Evolutionary conservation across 2,113 vertebrate species (phyloP).

Genomic region (Crotalus helleri): DNA sequence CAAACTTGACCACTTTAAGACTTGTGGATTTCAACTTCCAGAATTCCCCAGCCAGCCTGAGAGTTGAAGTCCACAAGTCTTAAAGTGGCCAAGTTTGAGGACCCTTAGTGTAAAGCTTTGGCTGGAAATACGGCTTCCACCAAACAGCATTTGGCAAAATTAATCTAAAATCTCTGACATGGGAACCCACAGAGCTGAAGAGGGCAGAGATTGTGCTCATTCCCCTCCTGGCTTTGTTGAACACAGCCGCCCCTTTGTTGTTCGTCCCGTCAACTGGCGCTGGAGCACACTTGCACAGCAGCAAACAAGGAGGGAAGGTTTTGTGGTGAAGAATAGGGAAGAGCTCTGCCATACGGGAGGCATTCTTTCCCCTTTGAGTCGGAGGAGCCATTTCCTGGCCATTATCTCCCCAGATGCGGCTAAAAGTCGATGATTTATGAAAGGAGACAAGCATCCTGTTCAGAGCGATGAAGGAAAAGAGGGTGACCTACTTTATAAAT

Average conservation of each 20-base stretch:
- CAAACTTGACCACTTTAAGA: too few species aligned
- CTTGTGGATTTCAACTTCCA: too few species aligned
- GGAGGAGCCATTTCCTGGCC: conserved; percentile 61
- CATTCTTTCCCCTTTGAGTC: conserved; percentile 52
- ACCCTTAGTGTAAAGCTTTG: background rate
- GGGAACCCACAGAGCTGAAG: conserved; percentile 49
- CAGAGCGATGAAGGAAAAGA: conserved; percentile 65
- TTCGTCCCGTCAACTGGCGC: conserved; percentile 13
- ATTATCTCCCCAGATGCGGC: conserved; percentile 60
- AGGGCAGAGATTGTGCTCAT: conserved; percentile 43
- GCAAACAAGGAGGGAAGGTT: conserved; percentile 18
- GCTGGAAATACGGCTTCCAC: background rate
- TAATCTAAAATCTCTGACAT: conserved; percentile 50
- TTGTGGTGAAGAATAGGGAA: background rate
- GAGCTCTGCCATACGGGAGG: conserved; percentile 47
- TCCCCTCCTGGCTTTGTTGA: conserved; percentile 56
- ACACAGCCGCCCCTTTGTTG: conserved; percentile 41
- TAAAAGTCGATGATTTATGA: conserved; percentile 68
- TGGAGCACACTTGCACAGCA: conserved; percentile 32
- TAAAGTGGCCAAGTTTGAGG: too few species aligned
- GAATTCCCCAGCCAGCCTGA: too few species aligned
- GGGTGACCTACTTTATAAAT: conserved; percentile 53
- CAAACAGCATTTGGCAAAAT: background rate
- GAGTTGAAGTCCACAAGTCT: too few species aligned
- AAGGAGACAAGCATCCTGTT: conserved; percentile 52